phyloP scores from a whole-genome alignment of 2,797 vertebrate species.

The Erethizon dorsatum region DNA sequence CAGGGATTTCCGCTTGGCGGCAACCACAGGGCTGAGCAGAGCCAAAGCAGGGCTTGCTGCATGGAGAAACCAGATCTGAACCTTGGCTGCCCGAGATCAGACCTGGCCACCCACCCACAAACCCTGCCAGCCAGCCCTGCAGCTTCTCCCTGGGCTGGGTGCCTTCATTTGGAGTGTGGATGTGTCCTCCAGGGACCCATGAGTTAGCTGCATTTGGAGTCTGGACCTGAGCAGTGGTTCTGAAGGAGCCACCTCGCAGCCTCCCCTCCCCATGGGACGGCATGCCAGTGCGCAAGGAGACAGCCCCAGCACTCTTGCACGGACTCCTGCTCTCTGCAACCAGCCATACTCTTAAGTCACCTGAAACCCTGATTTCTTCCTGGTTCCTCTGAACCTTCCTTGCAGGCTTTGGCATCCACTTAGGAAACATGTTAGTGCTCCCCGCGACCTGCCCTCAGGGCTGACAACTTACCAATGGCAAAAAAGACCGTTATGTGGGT shows the following conservation, averaged over 20 bases:
- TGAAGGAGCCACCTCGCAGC: background rate
- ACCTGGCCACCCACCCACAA: background rate
- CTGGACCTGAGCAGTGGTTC: background rate
- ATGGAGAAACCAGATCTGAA: background rate
- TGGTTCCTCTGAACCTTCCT: background rate
- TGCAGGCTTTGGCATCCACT: background rate
- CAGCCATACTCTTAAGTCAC: background rate
- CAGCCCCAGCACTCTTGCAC: background rate
- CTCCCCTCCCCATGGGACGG: fast-evolving
- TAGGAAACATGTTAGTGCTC: background rate
- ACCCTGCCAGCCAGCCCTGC: background rate
- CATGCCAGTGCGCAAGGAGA: fast-evolving
- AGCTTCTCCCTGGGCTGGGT: background rate
- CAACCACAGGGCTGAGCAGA: background rate
- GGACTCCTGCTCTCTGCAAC: background rate
- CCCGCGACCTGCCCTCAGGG: background rate
- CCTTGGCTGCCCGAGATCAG: background rate
- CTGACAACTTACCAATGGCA: background rate
- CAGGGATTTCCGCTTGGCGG: slow-evolving; percentile 56
- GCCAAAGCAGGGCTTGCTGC: background rate
- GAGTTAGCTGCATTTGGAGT: background rate
- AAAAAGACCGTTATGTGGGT: background rate
- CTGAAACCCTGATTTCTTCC: background rate
- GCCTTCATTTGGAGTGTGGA: background rate
- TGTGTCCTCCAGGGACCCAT: background rate